Base-by-base conservation (phyloP, 2,797 vertebrate genomes). In the Melanotaenia maccullochi region DNA sequence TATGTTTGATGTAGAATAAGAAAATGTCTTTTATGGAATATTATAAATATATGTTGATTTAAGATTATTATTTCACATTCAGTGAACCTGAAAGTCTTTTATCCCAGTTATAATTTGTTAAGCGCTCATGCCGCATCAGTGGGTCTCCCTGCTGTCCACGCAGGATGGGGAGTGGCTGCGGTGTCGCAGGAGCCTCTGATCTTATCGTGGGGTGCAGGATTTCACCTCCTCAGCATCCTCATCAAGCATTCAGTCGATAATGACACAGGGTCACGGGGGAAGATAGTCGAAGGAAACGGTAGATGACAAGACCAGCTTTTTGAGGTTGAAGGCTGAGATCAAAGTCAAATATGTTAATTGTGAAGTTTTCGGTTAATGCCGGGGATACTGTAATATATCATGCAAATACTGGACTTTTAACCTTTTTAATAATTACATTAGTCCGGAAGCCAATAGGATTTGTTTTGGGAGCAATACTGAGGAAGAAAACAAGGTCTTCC, bases 211-310 rank as follows among this genome's bases (percentile, higher is more conserved):
- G 89, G 94, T 96, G 95, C 93, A 85, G 90, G 85, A 95, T 97
- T 96, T 96, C 96, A 95, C 93, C 94, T 92, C 91, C 93, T 96
- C 94, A 97, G 96, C 94, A 93, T 93, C 94, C 93, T 95, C 95
- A 95, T 94, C 86, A 93, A 91, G 92, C 87, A 94, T 94, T 93
- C 89, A 94, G 93, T 96, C 94, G 90, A 95, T 93, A 95, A 87
- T 91, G 91, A 93, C 90, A 91, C 0, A 66, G 87, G 94, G 94
- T 90, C 93, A 74, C 1, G 28, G 49, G 18, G 44, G 18, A 38
- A 47, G 75, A 70, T 20, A 22, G 69, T 35, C 54, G 74, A 63
- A 60, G 85, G 80, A 69, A 79, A 79, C 7, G 63, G 56, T 67
- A 75, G 79, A 80, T 78, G 87, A 83, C 78, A 44, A 60, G 65